Percentiles rank a stretch among this genome's conserved stretches.
Evolutionary conservation across 2,888 invertebrate genomes (phyloP).

Genomic region (Mimas tiliae): DNA sequence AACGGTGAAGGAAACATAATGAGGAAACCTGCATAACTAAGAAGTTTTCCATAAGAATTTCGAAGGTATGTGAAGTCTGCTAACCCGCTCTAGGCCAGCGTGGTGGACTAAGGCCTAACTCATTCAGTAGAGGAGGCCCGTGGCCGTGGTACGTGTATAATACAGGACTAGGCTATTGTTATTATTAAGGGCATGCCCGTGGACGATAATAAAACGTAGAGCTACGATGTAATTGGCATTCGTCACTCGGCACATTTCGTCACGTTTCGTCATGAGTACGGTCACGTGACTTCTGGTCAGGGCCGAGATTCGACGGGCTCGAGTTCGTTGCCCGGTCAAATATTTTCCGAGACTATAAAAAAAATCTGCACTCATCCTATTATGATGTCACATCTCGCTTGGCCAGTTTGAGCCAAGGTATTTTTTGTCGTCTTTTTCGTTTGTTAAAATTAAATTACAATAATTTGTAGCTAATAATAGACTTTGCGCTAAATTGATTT

Average conservation of each 20-base stretch:
- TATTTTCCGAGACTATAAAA: slow-evolving; percentile 68
- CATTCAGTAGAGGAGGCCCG: too few relatives aligned
- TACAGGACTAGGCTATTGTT: too few relatives aligned
- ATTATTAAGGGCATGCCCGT: slow-evolving; percentile 21
- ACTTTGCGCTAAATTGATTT: slow-evolving; percentile 2
- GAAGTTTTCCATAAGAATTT: too few relatives aligned
- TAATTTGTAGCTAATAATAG: slow-evolving; percentile 19
- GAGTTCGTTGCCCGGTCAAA: slow-evolving; percentile 75
- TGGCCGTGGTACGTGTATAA: too few relatives aligned
- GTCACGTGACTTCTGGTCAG: slow-evolving; percentile 60
- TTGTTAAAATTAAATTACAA: slow-evolving; percentile 20
- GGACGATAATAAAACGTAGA: slow-evolving; percentile 6
- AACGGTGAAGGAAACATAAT: too few relatives aligned
- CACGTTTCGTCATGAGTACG: slow-evolving; percentile 61
- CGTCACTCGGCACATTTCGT: slow-evolving; percentile 48
- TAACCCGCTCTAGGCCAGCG: too few relatives aligned
- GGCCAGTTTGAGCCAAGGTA: slow-evolving; percentile 51
- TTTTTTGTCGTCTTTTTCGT: slow-evolving; percentile 49
- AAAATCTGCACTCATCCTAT: slow-evolving; percentile 71
- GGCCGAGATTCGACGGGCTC: slow-evolving; percentile 60
- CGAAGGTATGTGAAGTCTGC: too few relatives aligned
- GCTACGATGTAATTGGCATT: slow-evolving; percentile 37
- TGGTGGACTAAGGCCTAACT: too few relatives aligned
- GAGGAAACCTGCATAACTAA: too few relatives aligned
- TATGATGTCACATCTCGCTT: slow-evolving; percentile 67